Evolutionary conservation across 2,888 invertebrate species (phyloP), one percentile per base, ranked within the genome.

Genomic region (Punctoribates punctum): DNA sequence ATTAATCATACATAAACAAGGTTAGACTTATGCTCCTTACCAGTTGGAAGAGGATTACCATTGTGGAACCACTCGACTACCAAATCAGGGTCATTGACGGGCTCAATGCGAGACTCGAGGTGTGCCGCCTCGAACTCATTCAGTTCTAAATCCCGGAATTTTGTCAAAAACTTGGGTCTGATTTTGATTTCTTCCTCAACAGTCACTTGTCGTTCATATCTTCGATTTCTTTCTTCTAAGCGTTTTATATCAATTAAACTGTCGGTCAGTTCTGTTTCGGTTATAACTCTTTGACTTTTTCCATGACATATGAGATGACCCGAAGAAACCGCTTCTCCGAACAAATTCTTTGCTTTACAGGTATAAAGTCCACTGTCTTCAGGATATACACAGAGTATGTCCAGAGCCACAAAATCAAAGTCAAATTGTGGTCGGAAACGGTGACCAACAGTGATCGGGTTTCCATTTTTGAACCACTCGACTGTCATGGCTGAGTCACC

Each of bases 61-160:
- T 99, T 96, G 77, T 94, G 93, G 83, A 94, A 93, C 99, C 99
- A 99, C 80, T 94, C 96, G 75, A 96, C 91, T 83, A 88, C 89
- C 85, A 95, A 89, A 1, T 93, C 93, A 75, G 94, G 92, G 84
- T 95, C 95, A 83, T 92, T 91, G 5, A 93, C 90, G 27, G 95
- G 95, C 83, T 95, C 94, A 8, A 77, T 38, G 11, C 77, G 77
- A 25, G 96, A 96, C 86, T 99, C 98, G 84, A 99, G 96, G 84
- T 98, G 97, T 65, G 96, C 96, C 82, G 94, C 93, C 80, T 92
- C 90, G 62, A 94, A 91, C 87, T 97, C 96, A 42, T 46, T 54
- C 0, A 77, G 29, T n/a, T 62, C 57, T 20, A 75, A 73, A 81
- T 81, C 29, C 81, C 77, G 70, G 29, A 96, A 87, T 83, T 94